phyloP scores from a whole-genome alignment of 2,888 invertebrate genomes.

The Lacanobia wlatinum region DNA sequence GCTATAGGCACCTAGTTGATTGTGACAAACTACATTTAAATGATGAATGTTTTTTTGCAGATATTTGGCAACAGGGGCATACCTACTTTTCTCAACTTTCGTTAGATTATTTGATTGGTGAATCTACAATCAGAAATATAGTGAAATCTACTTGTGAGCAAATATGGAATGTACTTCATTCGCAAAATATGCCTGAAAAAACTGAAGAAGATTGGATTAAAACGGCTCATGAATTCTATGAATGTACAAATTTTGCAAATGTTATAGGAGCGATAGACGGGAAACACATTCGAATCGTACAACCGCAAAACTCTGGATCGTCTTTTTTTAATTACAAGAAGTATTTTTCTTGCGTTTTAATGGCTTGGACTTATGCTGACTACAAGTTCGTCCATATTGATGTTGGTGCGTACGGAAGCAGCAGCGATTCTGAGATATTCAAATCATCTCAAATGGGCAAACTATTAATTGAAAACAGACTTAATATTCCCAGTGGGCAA shows the following conservation, averaged over 20 bases:
- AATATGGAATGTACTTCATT: constrained; percentile 5
- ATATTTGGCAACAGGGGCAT: constrained; percentile 8
- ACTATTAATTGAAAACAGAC: background rate
- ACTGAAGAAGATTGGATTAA: constrained; percentile 18
- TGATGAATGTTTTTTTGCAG: constrained; percentile 10
- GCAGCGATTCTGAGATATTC: background rate
- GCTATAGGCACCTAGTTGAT: background rate
- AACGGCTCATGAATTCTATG: constrained; percentile 23
- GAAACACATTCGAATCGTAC: background rate
- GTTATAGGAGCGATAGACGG: background rate
- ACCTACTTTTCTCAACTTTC: constrained; percentile 7
- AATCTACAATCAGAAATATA: constrained; percentile 3
- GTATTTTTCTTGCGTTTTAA: background rate
- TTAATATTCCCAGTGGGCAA: background rate
- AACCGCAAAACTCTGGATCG: background rate
- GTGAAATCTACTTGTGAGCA: constrained; percentile 3
- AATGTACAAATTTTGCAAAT: constrained; percentile 14
- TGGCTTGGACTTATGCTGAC: background rate
- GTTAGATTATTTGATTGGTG: constrained; percentile 10
- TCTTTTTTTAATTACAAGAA: background rate
- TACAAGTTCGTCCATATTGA: background rate
- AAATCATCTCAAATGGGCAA: background rate
- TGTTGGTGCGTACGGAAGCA: background rate
- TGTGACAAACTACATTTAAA: constrained; percentile 5
- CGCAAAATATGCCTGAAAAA: constrained; percentile 20